Evolutionary conservation across 2,888 invertebrate genomes (phyloP), one percentile per base, ranked within the genome.

Genomic region (Chrysodeixis includens): DNA sequence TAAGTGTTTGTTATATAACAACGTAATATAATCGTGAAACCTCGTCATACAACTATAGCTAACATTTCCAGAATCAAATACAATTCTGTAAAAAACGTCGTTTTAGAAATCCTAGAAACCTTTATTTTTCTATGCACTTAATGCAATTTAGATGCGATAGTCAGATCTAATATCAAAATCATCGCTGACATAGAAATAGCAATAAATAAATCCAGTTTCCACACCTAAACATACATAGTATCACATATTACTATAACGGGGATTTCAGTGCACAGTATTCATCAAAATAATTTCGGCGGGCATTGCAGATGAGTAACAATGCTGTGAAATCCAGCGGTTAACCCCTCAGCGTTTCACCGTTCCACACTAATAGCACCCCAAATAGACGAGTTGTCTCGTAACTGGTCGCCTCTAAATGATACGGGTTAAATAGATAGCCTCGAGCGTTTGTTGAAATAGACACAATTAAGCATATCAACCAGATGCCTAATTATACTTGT

Each of bases 311-410:
- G 40, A 40, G 40, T 40, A 40, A 40, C 40, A 40, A 40, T 49
- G 46, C 46, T 10, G 46, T 20, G 46, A 18, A 49, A 18, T 49
- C 18, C 20, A 20, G 10, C 20, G 46, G 46, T 49, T 49, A 18
- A 49, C 46, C 46, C 40, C 46, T 10, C 9, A 20, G 20, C 46
- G 20, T 20, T 16, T 49, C 20, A 49, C 20, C 46, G 20, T 20
- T 44, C 20, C 20, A 49, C 20, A 9, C 46, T 49, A 49, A 49
- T 49, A 49, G 46, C 46, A 20, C 46, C 46, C 20, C 18, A 49
- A 49, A 49, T 49, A 12, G 46, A 49, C 46, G 46, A 49, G 46
- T 49, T 49, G 46, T 49, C 46, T 49, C 46, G 3, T 20, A 49
- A 49, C 20, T 49, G 46, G 10, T 18, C 46, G 46, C 46, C 20